Evolutionary conservation across 2,797 vertebrate species (phyloP).

Genomic region (Petrocephalus schoutedeni): DNA sequence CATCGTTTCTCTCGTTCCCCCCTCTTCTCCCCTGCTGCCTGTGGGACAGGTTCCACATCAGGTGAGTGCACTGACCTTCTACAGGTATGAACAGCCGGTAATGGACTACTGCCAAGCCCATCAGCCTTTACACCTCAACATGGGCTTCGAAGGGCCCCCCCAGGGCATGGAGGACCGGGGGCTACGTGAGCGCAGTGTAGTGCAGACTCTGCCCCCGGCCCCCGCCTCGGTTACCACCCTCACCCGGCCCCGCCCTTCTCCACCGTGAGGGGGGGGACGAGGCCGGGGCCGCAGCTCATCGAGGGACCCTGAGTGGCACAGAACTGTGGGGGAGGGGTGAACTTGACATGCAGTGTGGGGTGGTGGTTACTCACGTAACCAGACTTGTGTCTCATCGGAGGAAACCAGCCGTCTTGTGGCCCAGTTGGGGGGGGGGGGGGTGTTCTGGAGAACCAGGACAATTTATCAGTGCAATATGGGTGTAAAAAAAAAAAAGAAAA

Average conservation of each 20-base stretch:
- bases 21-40: neutral
- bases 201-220: slow-evolving; percentile 45
- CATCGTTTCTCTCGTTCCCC: neutral
- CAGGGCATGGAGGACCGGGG: slow-evolving; percentile 47
- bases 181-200: slow-evolving; percentile 37
- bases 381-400: neutral
- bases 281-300: neutral
- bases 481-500: neutral
- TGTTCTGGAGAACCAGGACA: neutral
- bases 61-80: slow-evolving; percentile 80
- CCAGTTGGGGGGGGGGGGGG: neutral
- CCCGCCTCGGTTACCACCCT: slow-evolving; percentile 50
- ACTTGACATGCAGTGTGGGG: neutral
- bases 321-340: slow-evolving; percentile 10
- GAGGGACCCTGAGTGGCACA: slow-evolving; percentile 3
- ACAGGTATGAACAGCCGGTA: slow-evolving; percentile 81
- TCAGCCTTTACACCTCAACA: slow-evolving; percentile 76
- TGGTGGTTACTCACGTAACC: neutral
- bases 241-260: slow-evolving; percentile 50
- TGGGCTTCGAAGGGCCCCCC: slow-evolving; percentile 65
- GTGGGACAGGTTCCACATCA: slow-evolving; percentile 72
- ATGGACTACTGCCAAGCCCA: slow-evolving; percentile 87
- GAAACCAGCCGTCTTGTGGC: neutral
- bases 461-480: neutral
- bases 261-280: slow-evolving; percentile 45